Conservation (phyloP, 1,140 invertebrate species). For the Drosophila micromelanica region DNA sequence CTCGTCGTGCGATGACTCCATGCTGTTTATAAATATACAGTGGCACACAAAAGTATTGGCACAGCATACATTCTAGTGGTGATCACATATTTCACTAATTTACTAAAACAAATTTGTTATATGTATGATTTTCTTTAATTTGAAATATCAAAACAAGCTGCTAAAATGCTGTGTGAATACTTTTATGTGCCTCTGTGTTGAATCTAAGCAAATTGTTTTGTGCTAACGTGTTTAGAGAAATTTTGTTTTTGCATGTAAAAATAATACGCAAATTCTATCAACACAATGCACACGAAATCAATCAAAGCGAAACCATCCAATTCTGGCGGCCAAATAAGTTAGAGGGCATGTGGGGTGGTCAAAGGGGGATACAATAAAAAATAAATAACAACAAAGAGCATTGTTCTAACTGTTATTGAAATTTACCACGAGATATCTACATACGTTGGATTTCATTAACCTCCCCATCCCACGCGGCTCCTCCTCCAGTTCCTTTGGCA, state of each 20-base stretch:
- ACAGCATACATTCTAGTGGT: too few relatives aligned
- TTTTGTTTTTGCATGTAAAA: conserved; percentile 7
- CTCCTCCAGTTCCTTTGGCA: neutral
- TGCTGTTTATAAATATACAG: conserved; percentile 21
- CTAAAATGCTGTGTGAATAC: too few relatives aligned
- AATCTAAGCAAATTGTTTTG: conserved; percentile 54
- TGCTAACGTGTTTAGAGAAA: conserved; percentile 41
- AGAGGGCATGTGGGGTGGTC: neutral
- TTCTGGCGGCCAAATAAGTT: conserved; percentile 18
- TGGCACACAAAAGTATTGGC: too few relatives aligned
- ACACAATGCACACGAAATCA: conserved; percentile 65
- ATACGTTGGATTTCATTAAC: conserved; percentile 5
- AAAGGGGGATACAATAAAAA: conserved; percentile 3
- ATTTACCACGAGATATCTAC: conserved; percentile 32
- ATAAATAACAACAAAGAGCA: neutral
- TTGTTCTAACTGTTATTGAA: conserved; percentile 31
- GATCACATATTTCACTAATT: too few relatives aligned
- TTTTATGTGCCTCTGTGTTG: neutral
- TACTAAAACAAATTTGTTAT: too few relatives aligned
- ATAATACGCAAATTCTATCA: conserved; percentile 62
- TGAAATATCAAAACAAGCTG: too few relatives aligned
- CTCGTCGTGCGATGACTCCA: conserved; percentile 39
- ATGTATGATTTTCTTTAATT: too few relatives aligned
- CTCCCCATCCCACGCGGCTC: neutral
- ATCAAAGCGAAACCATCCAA: conserved; percentile 51